Evolutionary conservation across 2,113 vertebrate species (phyloP).

Genomic region (Symphodus melops): DNA sequence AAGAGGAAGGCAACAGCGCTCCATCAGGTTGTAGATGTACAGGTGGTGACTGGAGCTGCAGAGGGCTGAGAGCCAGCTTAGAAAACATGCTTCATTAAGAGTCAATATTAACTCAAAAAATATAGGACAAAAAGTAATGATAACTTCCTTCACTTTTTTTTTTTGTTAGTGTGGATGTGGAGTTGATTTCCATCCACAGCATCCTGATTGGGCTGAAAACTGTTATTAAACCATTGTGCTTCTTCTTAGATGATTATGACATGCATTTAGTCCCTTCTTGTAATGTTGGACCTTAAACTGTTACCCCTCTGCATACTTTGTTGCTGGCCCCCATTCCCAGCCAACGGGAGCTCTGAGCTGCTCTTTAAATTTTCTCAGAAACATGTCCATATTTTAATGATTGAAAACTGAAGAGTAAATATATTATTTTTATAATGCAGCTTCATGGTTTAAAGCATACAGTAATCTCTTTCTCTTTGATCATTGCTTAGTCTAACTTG

Average conservation of each 20-base stretch:
- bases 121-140: constrained; percentile 63
- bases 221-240: constrained; percentile 72
- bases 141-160: constrained; percentile 62
- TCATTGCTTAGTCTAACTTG: constrained; percentile 46
- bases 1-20: not conserved
- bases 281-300: constrained; percentile 69
- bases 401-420: constrained; percentile 48
- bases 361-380: constrained; percentile 35
- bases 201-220: constrained; percentile 71
- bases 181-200: constrained; percentile 59
- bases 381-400: constrained; percentile 54
- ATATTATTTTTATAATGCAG: constrained; percentile 72
- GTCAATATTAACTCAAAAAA: constrained; percentile 59
- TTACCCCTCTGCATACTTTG: constrained; percentile 44
- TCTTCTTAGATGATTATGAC: constrained; percentile 59
- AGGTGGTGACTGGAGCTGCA: constrained; percentile 54
- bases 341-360: constrained; percentile 30
- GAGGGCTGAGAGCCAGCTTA: constrained; percentile 40
- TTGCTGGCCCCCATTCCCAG: constrained; percentile 39
- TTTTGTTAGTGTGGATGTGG: constrained; percentile 38
- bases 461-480: constrained; percentile 37
- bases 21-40: constrained; percentile 43
- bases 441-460: constrained; percentile 47
- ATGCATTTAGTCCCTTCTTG: constrained; percentile 47
- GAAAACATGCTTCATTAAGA: constrained; percentile 56